Base-by-base conservation (phyloP, 2,797 vertebrate species). In the Lerista edwardsae region DNA sequence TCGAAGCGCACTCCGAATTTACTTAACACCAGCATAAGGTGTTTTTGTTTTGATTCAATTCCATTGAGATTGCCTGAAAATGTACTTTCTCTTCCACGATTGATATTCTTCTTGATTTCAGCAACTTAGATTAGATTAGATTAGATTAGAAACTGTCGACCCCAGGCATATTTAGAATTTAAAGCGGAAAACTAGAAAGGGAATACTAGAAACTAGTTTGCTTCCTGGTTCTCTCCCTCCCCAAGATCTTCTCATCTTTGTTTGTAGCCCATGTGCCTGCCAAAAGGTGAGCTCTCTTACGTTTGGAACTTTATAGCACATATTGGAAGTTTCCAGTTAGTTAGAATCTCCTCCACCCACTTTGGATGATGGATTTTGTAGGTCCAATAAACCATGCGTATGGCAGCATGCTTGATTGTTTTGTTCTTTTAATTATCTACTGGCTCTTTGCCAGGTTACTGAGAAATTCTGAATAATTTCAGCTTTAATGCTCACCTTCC, bases 281-380 rank as follows among this genome's bases (percentile, higher is more conserved):
- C 65, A 0, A 0, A 72, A 90, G 0, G 73, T 39, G 8, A 5
- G 12, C 17, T 41, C 4, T 64, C 19, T 31, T n/a, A 3, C 51
- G 14, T 82, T 77, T 91, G 39, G 68, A 57, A 86, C 62, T 34
- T 0, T 2, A 72, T 4, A 61, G 74, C 78, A 91, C 64, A 83
- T 79, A 90, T 89, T 84, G 74, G 80, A 86, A 91, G 79, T 10
- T 84, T 69, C 75, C 8, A 75, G 86, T 84, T 91, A 90, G 90
- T 89, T 73, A 86, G 86, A 83, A 84, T 88, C 80, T 84, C 88
- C 83, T 87, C 90, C 89, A 87, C 86, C 85, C 91, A 87, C 91
- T 67, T 39, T n/a, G 0, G 80, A 93, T 93, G 88, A 92, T 81
- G 87, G 83, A 90, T 89, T 94, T 88, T 91, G 83, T 0, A 67